Evolutionary conservation across 2,113 vertebrate species (phyloP).

Genomic region (Nannospalax galili): DNA sequence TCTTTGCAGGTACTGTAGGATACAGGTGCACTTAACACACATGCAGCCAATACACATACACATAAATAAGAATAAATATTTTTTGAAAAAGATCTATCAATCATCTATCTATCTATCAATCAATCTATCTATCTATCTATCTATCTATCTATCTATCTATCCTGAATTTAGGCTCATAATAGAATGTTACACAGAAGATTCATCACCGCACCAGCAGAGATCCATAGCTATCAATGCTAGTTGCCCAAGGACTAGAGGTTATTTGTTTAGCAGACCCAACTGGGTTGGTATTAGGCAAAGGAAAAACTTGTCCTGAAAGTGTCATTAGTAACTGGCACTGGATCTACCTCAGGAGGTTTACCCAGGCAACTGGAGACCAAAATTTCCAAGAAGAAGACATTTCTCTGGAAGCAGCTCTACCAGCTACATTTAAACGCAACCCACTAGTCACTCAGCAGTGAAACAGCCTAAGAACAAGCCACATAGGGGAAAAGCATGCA

Average conservation of each 20-base stretch:
- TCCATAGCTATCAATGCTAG: background rate
- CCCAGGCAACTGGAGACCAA: background rate
- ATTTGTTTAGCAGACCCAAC: background rate
- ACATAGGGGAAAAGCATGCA: slow-evolving; percentile 29
- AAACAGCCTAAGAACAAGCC: slow-evolving; percentile 40
- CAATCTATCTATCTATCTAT: too few species aligned
- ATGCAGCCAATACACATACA: too few species aligned
- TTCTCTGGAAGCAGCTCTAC: background rate
- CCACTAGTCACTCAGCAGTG: background rate
- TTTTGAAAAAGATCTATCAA: too few species aligned
- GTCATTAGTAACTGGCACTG: background rate
- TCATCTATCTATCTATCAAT: too few species aligned
- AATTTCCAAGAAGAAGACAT: slow-evolving; percentile 29
- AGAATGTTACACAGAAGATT: background rate
- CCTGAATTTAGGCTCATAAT: background rate
- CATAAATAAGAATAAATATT: too few species aligned
- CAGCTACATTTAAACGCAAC: slow-evolving; percentile 2
- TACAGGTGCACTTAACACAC: too few species aligned
- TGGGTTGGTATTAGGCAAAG: background rate
- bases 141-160: too few species aligned
- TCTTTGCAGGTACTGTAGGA: too few species aligned
- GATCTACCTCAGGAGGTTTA: background rate
- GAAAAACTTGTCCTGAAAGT: background rate
- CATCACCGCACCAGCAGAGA: background rate
- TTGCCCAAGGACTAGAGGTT: background rate